phyloP scores from a whole-genome alignment of 2,888 invertebrate genomes.

The Agrotis segetum region DNA sequence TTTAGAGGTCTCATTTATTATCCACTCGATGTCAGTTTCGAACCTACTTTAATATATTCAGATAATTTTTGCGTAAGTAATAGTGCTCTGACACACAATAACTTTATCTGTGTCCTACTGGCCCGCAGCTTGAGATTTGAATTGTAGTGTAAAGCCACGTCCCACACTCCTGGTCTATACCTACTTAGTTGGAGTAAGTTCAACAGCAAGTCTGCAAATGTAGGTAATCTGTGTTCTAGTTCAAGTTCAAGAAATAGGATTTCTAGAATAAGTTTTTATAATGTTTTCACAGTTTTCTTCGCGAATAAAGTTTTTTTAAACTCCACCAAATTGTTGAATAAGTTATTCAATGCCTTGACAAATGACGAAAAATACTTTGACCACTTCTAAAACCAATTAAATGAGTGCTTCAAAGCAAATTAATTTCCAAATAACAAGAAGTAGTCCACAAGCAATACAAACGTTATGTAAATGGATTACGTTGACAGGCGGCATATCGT shows the following conservation, averaged over 20 bases:
- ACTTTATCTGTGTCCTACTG: background rate
- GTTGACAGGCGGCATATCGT: conserved; percentile 47
- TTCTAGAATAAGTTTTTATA: too few species aligned
- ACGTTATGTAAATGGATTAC: conserved; percentile 55
- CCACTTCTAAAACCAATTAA: background rate
- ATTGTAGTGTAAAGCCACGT: conserved; percentile 7
- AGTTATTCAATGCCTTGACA: too few species aligned
- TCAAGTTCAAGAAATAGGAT: conserved; percentile 6
- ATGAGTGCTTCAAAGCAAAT: background rate
- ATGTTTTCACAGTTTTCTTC: background rate
- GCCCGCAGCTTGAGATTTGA: background rate
- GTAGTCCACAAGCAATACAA: conserved; percentile 19
- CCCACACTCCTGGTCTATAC: conserved; percentile 3
- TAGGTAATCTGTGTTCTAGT: background rate
- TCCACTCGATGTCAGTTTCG: too few species aligned
- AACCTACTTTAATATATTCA: background rate
- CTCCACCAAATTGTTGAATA: too few species aligned
- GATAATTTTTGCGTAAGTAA: conserved; percentile 2
- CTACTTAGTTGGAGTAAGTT: conserved; percentile 1
- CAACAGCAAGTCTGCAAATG: background rate
- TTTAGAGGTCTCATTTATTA: background rate
- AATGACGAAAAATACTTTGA: background rate
- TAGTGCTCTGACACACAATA: conserved; percentile 17
- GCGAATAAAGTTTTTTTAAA: background rate
- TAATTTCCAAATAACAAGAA: conserved; percentile 6